Evolutionary conservation across 2,113 vertebrate species (phyloP).

Genomic region (Alethe castanea): DNA sequence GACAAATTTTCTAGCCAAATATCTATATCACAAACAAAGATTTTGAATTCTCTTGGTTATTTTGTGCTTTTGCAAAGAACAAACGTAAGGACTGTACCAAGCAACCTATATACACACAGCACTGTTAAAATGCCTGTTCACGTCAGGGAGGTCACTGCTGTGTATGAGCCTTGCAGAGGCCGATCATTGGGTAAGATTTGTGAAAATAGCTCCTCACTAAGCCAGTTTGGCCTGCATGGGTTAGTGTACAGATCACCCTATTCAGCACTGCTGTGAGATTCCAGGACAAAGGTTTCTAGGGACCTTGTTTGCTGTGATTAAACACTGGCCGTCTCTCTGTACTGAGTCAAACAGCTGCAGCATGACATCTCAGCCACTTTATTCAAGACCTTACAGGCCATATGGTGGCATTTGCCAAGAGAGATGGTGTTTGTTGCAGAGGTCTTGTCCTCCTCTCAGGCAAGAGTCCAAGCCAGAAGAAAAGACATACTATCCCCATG

Average conservation of each 20-base stretch:
- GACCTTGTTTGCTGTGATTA: background rate
- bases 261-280: background rate
- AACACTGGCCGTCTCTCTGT: too few relatives aligned
- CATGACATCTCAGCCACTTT: background rate
- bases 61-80: background rate
- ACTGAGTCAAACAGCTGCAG: background rate
- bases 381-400: background rate
- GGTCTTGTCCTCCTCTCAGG: background rate
- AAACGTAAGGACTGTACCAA: background rate
- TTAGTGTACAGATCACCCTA: background rate
- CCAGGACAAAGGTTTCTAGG: background rate
- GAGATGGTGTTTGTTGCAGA: background rate
- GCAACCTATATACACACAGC: background rate
- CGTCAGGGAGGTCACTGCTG: background rate
- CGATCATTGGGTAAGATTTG: background rate
- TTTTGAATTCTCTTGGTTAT: background rate
- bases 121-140: background rate
- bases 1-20: background rate
- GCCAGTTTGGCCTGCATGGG: background rate
- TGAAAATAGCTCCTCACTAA: background rate
- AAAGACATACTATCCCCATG: fast-evolving
- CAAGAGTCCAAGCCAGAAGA: background rate
- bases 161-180: background rate
- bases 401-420: background rate
- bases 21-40: background rate